Evolutionary conservation across 35 echinoderm and acorn worm genomes (phyloP).

Genomic region (Eucidaris tribuloides): DNA sequence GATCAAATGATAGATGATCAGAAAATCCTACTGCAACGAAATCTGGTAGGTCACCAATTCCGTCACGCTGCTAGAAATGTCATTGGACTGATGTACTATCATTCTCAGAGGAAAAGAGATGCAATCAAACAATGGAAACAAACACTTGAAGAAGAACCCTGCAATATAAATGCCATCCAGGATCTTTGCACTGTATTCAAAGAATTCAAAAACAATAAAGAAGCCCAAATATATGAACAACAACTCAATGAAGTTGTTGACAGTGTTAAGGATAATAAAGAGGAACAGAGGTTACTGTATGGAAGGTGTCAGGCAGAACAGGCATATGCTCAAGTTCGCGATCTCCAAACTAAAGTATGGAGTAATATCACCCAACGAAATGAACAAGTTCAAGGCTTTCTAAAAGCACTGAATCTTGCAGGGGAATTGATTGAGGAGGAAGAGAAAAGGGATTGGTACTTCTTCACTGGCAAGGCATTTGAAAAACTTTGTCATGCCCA

Average conservation of each 20-base stretch:
- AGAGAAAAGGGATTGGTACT: constrained; percentile 9
- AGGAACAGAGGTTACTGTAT: not conserved
- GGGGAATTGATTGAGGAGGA: not conserved
- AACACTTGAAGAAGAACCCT: not conserved
- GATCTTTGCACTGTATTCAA: not conserved
- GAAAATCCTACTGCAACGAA: not conserved
- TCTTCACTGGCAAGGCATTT: not conserved
- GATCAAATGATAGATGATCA: not conserved
- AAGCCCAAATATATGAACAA: not conserved
- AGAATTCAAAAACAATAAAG: not conserved
- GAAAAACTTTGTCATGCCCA: not conserved
- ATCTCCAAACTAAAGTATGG: constrained; percentile 1
- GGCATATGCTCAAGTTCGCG: not conserved
- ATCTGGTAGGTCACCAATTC: not conserved
- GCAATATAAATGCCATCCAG: not conserved
- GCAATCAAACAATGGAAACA: not conserved
- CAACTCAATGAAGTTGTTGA: not conserved
- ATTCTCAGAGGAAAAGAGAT: not conserved
- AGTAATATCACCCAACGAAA: not conserved
- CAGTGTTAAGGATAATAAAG: too few species aligned
- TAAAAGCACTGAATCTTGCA: not conserved
- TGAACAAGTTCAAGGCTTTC: not conserved
- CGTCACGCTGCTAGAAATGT: not conserved
- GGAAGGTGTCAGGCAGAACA: not conserved
- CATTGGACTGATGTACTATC: not conserved